These are phyloP conservation scores for Tenualosa ilisha DNA, from an alignment of 2,797 vertebrate genomes.

Conservation along the genomic window DNA sequence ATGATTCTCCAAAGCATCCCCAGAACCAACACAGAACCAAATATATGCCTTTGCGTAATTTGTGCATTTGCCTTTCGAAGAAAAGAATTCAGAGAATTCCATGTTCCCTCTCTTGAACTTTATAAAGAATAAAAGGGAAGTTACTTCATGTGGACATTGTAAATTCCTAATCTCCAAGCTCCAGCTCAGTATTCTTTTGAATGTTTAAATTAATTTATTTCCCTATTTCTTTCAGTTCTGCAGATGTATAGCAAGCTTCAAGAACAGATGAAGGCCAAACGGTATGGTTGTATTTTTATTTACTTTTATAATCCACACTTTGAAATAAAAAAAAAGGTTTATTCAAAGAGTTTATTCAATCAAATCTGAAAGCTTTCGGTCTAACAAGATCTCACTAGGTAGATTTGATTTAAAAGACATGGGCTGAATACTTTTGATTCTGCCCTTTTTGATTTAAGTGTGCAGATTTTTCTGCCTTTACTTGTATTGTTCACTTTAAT, in stretches of 20 bases:
- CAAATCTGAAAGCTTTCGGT: too few species aligned
- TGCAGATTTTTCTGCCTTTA: too few species aligned
- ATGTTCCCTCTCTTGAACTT: neutral
- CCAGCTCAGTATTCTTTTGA: neutral
- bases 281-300: constrained; percentile 67
- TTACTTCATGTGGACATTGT: neutral
- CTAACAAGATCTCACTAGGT: too few species aligned
- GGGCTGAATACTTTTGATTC: too few species aligned
- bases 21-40: neutral
- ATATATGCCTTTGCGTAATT: too few species aligned
- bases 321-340: too few species aligned
- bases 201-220: neutral
- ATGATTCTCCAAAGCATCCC: neutral
- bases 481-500: too few species aligned
- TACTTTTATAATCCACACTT: too few species aligned
- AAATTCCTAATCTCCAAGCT: neutral
- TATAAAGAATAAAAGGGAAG: neutral
- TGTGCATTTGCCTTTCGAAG: neutral
- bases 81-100: neutral
- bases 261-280: constrained; percentile 94
- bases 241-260: constrained; percentile 96
- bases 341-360: too few species aligned
- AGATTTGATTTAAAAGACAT: too few species aligned
- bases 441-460: too few species aligned
- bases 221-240: constrained; percentile 76